phyloP scores from a whole-genome alignment of 1,140 invertebrate species.

The Sarcophaga bullata region DNA sequence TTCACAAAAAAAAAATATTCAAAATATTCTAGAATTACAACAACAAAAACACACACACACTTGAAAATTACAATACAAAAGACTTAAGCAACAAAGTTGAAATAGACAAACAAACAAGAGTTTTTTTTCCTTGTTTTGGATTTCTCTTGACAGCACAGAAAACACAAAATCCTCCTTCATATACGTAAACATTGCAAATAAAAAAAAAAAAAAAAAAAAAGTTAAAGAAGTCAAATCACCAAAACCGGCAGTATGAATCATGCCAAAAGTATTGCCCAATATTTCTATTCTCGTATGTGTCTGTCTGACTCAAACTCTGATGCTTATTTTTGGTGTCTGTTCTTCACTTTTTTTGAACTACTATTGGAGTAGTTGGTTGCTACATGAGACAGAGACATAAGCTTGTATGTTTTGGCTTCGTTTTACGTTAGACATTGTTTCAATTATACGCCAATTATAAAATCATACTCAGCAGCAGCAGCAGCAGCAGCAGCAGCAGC shows the following conservation, averaged over 20 bases:
- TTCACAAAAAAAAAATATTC: too few relatives aligned
- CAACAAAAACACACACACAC: too few relatives aligned
- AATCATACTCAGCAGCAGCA: constrained; percentile 6
- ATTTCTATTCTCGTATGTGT: neutral
- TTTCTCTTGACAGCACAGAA: neutral
- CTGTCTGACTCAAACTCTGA: neutral
- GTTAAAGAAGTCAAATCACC: neutral
- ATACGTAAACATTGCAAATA: neutral
- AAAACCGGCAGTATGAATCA: constrained; percentile 3
- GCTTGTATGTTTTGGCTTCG: neutral
- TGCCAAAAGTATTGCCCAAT: constrained; percentile 9
- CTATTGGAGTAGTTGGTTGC: too few relatives aligned
- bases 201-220: neutral
- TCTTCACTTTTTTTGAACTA: neutral
- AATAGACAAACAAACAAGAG: neutral
- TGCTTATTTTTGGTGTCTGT: neutral
- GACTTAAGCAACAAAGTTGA: constrained; percentile 54
- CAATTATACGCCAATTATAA: constrained; percentile 10
- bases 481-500: too few relatives aligned
- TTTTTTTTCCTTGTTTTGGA: neutral
- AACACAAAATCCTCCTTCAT: neutral
- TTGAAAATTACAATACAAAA: constrained; percentile 46
- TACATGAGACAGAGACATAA: neutral
- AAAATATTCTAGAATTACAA: too few relatives aligned
- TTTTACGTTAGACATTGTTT: neutral